Evolutionary conservation across 2,888 invertebrate species (phyloP), one percentile per base, ranked within the genome.

Genomic region (Heliconius sara): DNA sequence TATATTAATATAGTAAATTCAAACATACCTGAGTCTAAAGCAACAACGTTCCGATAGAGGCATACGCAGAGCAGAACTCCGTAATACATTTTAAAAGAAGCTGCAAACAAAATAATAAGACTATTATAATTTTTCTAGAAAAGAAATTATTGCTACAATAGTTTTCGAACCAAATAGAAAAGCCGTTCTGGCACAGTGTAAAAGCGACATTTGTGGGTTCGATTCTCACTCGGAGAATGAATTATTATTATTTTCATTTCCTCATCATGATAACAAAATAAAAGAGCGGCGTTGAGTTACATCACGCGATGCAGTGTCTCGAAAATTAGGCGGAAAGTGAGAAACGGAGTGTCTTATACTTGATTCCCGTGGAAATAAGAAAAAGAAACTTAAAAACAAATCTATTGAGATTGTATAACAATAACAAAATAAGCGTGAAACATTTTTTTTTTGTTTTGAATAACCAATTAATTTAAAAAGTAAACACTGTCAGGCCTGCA

Each of bases 1-100:
- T 6, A 16, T 52, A 34, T 34, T 6, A 57, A 19, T 57, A 60
- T n/a, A 60, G n/a, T n/a, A 65, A 52, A 60, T 63, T 43, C 6
- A 60, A 6, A 79, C 67, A 70, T 80, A 86, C 86, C 86, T 80
- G 84, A 81, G 68, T 86, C 85, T 80, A 84, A 81, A 79, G 82
- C 70, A 65, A 83, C 22, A 9, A 76, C 84, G 43, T 66, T 65
- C 76, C 57, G 34, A 30, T 47, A 75, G 34, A 79, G 65, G 30
- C 47, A 76, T 19, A 80, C 27, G 72, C 68, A 63, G 76, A 82
- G 77, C 39, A 85, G 63, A 52, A 80, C 47, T 30, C 75, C 68
- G 60, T 75, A 79, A 65, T 34, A 80, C 34, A 83, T 76, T 75
- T 77, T 82, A 57, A 68, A 79, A 68, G 76, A 71, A 19, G 70